Evolutionary conservation across 2,888 invertebrate genomes (phyloP).

Genomic region (Zygogramma bicolorata): DNA sequence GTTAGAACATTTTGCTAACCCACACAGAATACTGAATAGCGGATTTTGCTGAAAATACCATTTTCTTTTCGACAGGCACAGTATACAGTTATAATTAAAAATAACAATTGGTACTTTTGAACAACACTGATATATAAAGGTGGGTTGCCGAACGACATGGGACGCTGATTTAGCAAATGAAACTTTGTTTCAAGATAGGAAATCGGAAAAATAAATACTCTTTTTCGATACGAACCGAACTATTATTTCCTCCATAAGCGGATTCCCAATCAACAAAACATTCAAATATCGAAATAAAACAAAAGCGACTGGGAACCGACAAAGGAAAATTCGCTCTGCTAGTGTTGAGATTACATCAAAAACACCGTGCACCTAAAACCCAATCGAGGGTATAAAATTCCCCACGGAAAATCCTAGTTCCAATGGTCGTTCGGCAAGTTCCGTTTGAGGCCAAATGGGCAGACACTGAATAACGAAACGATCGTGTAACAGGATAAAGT

Average conservation of each 20-base stretch:
- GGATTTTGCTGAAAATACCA: constrained; percentile 60
- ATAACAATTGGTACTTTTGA: constrained; percentile 62
- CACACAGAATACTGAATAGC: constrained; percentile 65
- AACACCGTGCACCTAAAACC: no score
- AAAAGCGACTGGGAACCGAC: no score
- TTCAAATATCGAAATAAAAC: neutral
- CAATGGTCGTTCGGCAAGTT: neutral
- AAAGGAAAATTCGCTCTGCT: no score
- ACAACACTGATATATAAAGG: constrained; percentile 63
- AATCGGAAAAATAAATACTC: neutral
- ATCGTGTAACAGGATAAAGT: constrained; percentile 60
- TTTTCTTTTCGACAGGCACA: constrained; percentile 63
- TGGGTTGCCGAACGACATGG: constrained; percentile 23
- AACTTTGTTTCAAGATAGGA: neutral
- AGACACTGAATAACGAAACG: constrained; percentile 59
- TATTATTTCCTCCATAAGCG: no score
- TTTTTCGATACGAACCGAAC: neutral
- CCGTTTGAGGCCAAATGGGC: constrained; percentile 32
- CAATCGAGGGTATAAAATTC: no score
- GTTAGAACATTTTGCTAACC: constrained; percentile 52
- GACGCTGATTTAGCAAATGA: neutral
- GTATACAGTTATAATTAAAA: constrained; percentile 60
- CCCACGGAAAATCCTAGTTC: neutral
- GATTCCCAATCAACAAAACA: neutral
- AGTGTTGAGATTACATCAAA: no score